These are phyloP conservation scores for Misgurnus mizolepis DNA, from an alignment of 2,113 vertebrate species.

Conservation along the genomic window DNA sequence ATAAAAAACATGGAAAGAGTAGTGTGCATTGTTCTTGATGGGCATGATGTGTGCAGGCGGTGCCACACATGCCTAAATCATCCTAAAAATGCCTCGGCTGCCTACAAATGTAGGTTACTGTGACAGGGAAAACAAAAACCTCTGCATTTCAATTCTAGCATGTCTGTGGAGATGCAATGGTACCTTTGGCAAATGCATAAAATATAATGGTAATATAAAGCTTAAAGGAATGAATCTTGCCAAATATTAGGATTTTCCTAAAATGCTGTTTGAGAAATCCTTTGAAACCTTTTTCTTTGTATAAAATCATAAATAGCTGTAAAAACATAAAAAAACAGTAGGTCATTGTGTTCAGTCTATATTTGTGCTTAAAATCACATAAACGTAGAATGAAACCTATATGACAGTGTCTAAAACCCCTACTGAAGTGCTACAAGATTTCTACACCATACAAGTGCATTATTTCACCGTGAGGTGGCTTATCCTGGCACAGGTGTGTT, in stretches of 20 bases:
- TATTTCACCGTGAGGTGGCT: conserved; percentile 24
- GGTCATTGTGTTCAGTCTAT: background rate
- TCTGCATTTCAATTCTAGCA: background rate
- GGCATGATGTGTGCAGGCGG: conserved; percentile 18
- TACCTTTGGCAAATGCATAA: background rate
- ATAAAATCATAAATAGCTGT: background rate
- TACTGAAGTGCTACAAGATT: conserved; percentile 1
- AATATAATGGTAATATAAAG: too few relatives aligned
- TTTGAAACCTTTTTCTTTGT: too few relatives aligned
- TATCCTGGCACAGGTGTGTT: conserved; percentile 47
- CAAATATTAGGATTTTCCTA: background rate
- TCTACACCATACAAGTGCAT: background rate
- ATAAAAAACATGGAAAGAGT: background rate
- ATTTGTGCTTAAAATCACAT: background rate
- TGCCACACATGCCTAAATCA: background rate
- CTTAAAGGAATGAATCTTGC: background rate
- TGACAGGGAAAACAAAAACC: conserved; percentile 29
- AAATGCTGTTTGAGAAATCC: background rate
- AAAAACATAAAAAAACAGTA: background rate
- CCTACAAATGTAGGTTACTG: conserved; percentile 11
- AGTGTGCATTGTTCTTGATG: conserved; percentile 2
- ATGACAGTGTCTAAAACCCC: background rate
- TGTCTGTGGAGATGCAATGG: background rate
- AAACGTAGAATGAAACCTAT: background rate
- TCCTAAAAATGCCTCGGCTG: conserved; percentile 10